These are phyloP conservation scores for Platycercus adscitus DNA, from an alignment of 2,113 vertebrate species.

Conservation along the genomic window DNA sequence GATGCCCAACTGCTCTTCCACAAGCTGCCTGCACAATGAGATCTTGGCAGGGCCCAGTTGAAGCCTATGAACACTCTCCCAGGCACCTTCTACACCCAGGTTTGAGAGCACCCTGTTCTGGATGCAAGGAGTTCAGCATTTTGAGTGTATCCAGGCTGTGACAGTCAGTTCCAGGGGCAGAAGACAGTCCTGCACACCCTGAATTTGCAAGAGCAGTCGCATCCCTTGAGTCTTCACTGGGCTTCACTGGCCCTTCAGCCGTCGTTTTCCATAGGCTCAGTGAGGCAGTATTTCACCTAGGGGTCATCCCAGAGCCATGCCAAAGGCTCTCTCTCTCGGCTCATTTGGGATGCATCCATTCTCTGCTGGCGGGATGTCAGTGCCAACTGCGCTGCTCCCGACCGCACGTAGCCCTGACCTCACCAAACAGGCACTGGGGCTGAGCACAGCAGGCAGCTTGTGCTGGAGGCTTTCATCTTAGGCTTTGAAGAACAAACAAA, in stretches of 20 bases:
- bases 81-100: background rate
- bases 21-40: accelerated
- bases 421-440: background rate
- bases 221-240: accelerated
- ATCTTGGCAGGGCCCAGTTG: accelerated
- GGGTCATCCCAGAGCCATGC: background rate
- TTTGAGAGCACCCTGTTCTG: background rate
- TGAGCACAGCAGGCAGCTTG: background rate
- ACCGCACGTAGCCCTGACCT: background rate
- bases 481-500: slow-evolving; percentile 18
- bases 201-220: background rate
- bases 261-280: background rate
- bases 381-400: accelerated
- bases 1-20: background rate
- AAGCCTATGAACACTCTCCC: background rate
- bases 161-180: background rate
- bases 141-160: background rate
- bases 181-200: background rate
- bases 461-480: background rate
- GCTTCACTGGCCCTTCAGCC: background rate
- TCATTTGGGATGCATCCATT: accelerated
- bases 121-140: background rate
- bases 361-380: background rate
- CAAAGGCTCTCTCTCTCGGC: accelerated
- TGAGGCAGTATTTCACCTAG: background rate